Base-by-base conservation (phyloP, 2,113 vertebrate genomes). In the Indri indri region DNA sequence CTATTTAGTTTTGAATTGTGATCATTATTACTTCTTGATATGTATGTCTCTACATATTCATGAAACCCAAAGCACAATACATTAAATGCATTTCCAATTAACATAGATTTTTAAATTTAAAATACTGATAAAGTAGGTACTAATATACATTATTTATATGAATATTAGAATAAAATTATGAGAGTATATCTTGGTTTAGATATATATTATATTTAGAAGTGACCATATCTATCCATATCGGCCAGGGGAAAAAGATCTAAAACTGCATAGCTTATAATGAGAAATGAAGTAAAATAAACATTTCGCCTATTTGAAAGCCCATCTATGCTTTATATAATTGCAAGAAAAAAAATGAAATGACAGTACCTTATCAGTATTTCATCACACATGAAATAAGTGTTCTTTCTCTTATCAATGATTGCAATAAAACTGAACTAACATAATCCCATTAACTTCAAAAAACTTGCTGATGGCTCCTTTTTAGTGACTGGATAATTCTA, bases 391-490 rank as follows among this genome's bases (percentile, higher is more conserved):
- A 97, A 97, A 82, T 90, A 98, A 98, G 61, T 76, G 25, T 96
- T 96, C 87, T 89, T 98, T 98, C 97, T 96, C 97, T 96, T 95
- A 96, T 97, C 96, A 68, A 59, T 80, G 95, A 97, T 93, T 94
- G 81, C 97, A 98, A 98, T 97, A 98, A 98, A 98, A 97, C 98
- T 97, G 97, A 98, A 96, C 98, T 97, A 98, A 98, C 97, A 98
- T 91, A 97, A 98, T 96, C 91, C 98, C 98, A 98, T 99, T 98
- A 98, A 96, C 97, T 97, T 98, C 92, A 92, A 91, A 98, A 98
- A 99, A 98, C 88, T 95, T 99, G 98, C 98, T 99, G 98, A 99
- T 98, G 97, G 89, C 97, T 97, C 96, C 95, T 97, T 98, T 98
- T 98, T 87, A 97, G 22, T 76, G 87, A 91, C 61, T 68, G 68